Conservation (phyloP, 2,888 invertebrate species). For the Listrodromus nycthemerus region DNA sequence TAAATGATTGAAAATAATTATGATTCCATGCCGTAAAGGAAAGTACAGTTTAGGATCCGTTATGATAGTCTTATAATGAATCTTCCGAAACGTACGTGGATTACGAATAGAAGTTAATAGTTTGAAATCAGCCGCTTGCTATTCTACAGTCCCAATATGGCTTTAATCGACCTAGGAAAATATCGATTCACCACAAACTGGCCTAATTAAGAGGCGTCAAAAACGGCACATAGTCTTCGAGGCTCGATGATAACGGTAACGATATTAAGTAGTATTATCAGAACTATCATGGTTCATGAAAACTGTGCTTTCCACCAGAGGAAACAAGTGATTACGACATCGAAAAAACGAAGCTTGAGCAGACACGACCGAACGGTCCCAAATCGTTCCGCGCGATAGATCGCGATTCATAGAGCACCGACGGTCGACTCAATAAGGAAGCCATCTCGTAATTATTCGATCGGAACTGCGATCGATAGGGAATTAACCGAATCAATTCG, state of each 20-base stretch:
- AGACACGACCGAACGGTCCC: neutral
- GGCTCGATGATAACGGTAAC: neutral
- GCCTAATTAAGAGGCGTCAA: neutral
- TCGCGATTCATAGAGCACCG: neutral
- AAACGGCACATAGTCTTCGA: neutral
- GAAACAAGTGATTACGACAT: neutral
- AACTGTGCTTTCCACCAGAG: neutral
- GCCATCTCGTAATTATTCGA: conserved; percentile 1
- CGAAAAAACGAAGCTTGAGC: neutral
- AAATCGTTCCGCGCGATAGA: neutral
- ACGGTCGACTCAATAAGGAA: neutral
- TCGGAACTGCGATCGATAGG: neutral
- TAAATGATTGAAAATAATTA: neutral
- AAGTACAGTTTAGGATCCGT: neutral
- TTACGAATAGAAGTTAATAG: neutral
- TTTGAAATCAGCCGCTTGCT: neutral
- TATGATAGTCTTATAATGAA: neutral
- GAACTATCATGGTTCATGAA: neutral
- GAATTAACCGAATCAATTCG: conserved; percentile 31
- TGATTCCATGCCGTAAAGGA: neutral
- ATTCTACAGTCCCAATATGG: neutral
- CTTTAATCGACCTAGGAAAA: neutral
- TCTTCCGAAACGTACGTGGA: neutral
- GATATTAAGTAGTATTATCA: neutral
- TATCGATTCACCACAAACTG: neutral